Base-by-base conservation (phyloP, 30 jellyfish, hydroid and myxozoan species). In the Turritopsis rubra region DNA sequence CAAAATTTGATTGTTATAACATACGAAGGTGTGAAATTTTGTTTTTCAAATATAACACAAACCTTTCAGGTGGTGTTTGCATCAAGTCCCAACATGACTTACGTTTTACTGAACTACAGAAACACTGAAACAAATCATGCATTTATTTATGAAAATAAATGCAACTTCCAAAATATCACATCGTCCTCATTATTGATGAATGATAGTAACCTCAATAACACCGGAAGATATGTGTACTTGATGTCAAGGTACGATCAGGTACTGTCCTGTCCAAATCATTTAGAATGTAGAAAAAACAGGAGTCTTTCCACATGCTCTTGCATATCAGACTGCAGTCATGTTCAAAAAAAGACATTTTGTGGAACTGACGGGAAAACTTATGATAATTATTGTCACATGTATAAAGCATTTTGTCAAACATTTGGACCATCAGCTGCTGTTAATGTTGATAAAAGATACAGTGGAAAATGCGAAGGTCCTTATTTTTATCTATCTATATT, bases 321-420 rank as follows among this genome's bases (percentile, higher is more conserved):
- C 60, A 41, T 41, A 41, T 41, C 60, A 3, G 60, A 41, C 60
- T 41, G 60, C 60, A 41, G 60, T 41, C 60, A 41, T 13, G 60
- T 41, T 41, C 60, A 5, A 41, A 41, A 41, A 13, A 41, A 41
- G 77, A 23, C 77, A 9, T 23, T 68, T 68, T 68, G 77, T 68
- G 77, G 77, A 68, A 68, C 77, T n/a, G 77, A 68, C 19, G 77
- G 77, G 16, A 68, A 68, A 68, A 68, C 22, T 23, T 68, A 68
- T 22, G 28, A 8, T n/a, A 1, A 27, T 22, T n/a, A 68, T n/a
- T 68, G 77, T 68, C 31, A 68, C 9, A 23, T 68, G 28, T 23
- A 68, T 19, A n/a, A 23, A n/a, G 77, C 9, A 68, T n/a, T 23
- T 19, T 68, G 77, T 19, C 8, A 68, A 8, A 68, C 28, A 22